Evolutionary conservation across 2,797 vertebrate species (phyloP), one percentile per base, ranked within the genome.

Genomic region (Pogonophryne albipinna): DNA sequence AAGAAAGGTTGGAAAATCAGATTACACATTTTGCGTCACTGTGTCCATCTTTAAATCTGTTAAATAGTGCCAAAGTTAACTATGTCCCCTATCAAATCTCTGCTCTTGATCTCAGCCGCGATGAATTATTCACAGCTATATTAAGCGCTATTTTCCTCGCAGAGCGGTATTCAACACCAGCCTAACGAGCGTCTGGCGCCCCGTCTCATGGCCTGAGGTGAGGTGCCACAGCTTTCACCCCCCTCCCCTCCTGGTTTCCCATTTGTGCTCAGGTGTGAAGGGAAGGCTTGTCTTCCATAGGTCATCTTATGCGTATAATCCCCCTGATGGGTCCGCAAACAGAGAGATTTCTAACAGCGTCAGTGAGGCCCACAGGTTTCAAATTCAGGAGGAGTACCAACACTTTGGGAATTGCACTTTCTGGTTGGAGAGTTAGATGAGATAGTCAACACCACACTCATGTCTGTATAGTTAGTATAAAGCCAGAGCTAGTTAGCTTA

Each of bases 231-330:
- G 3, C 6, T 4, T 27, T 27, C 27, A 56, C 46, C 3, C 15
- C 0, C 2, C 16, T 17, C 7, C 16, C 15, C 31, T 16, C 42
- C 49, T 31, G 68, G 55, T 90, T 90, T 91, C 82, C 79, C 83
- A 51, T 85, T 89, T 85, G 89, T 90, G 91, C 51, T 82, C 86
- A 90, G 92, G 90, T 93, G 91, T 82, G 80, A 82, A 72, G 74
- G 51, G 16, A 72, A 46, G 76, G 70, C 62, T 78, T 68, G 58
- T 84, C 72, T 85, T 83, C 65, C 60, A 79, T 49, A 79, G 83
- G 84, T 87, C 82, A 79, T 46, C 45, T 74, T 80, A 80, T 85
- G 47, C 76, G 31, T 65, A 42, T 83, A 87, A 85, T 83, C 82
- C 79, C 58, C 51, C 2, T 10, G 62, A 59, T 52, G 61, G 66